Percentiles rank a stretch among this genome's conserved stretches.
Conservation (phyloP, 2,888 invertebrate species). For the Eubasilissa splendida region DNA sequence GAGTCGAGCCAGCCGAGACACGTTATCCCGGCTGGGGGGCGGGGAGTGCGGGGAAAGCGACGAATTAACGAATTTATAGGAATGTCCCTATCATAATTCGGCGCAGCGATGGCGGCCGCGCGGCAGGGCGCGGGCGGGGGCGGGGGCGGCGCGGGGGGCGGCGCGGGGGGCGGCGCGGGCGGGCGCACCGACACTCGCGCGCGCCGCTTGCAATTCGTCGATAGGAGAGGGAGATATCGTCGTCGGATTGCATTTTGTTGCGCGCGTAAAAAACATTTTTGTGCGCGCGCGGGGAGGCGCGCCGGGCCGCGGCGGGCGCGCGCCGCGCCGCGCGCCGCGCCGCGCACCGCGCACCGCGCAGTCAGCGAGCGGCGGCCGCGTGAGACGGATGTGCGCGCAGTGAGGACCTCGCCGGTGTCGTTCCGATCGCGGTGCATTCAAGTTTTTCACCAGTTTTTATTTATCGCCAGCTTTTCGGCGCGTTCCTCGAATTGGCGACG, state of each 20-base stretch:
- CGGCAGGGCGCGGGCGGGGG: conserved; percentile 15
- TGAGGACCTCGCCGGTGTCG: not conserved
- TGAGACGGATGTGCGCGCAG: conserved; percentile 64
- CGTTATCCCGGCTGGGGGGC: not conserved
- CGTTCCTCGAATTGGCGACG: conserved; percentile 37
- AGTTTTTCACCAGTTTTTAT: conserved; percentile 31
- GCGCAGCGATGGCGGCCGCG: conserved; percentile 37
- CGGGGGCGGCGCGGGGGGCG: conserved; percentile 20
- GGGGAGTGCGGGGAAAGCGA: not conserved
- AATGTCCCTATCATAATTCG: conserved; percentile 29
- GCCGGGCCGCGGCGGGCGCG: conserved; percentile 60
- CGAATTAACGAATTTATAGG: conserved; percentile 33
- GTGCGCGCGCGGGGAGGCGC: conserved; percentile 64
- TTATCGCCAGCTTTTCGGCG: conserved; percentile 8
- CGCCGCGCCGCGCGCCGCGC: conserved; percentile 61
- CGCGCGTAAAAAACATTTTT: conserved; percentile 49
- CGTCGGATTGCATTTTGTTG: conserved; percentile 53
- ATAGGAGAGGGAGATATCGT: conserved; percentile 45
- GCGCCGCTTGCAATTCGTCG: conserved; percentile 53
- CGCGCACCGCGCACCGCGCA: conserved; percentile 22
- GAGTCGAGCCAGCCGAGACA: not conserved
- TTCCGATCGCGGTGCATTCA: conserved; percentile 32
- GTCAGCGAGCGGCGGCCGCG: conserved; percentile 63
- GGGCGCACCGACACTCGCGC: conserved; percentile 25
- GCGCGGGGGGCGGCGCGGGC: conserved; percentile 23